A percentile compares a stretch with the other conserved stretches of the same genome.
These are phyloP conservation scores for Lochmaea crataegi DNA, from an alignment of 2,888 invertebrate genomes.

Conservation along the genomic window DNA sequence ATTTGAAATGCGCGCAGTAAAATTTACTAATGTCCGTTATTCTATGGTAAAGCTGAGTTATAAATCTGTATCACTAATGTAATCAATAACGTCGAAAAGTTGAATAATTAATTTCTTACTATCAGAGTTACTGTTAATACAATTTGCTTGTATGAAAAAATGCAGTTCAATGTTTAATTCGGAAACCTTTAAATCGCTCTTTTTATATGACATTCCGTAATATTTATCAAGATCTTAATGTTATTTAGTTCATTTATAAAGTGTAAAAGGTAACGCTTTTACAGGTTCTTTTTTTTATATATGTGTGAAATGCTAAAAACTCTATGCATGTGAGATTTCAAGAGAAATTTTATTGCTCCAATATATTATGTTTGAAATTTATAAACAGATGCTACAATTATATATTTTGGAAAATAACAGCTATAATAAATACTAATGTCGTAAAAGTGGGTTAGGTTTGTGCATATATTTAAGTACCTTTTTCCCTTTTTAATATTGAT, in stretches of 20 bases:
- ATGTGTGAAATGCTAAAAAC: constrained; percentile 11
- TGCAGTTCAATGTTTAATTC: constrained; percentile 41
- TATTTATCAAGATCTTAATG: constrained; percentile 40
- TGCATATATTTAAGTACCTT: too few species aligned
- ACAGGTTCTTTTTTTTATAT: constrained; percentile 23
- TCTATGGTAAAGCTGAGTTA: neutral
- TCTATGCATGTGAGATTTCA: constrained; percentile 2
- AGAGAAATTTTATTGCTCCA: neutral
- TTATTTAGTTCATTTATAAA: constrained; percentile 37
- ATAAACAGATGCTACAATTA: neutral
- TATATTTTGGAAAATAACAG: neutral
- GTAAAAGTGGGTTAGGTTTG: too few species aligned
- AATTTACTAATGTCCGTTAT: too few species aligned
- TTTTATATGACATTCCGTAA: constrained; percentile 42
- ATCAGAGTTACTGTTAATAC: constrained; percentile 39
- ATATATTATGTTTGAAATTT: neutral
- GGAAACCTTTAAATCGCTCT: constrained; percentile 35
- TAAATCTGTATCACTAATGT: neutral
- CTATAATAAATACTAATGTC: too few species aligned
- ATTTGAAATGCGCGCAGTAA: too few species aligned
- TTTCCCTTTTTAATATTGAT: too few species aligned
- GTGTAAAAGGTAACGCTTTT: constrained; percentile 30
- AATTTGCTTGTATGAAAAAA: constrained; percentile 46
- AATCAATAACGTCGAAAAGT: constrained; percentile 40
- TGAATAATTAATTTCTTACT: constrained; percentile 51